Evolutionary conservation across 2,797 vertebrate genomes (phyloP), one percentile per base, ranked within the genome.

Genomic region (Phataginus tetradactyla): DNA sequence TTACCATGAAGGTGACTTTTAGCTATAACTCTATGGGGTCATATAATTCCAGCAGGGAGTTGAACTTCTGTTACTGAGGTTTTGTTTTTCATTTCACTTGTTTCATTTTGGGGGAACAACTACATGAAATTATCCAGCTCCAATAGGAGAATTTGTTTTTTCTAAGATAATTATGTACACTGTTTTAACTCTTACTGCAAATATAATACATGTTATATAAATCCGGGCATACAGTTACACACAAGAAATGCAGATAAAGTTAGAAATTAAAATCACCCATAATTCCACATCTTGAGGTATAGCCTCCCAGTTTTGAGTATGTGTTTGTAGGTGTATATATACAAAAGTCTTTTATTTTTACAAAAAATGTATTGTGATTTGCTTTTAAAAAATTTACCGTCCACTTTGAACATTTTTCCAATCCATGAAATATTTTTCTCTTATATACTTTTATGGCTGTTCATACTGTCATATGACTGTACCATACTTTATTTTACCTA

Each of bases 401-500:
- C 15, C 7, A 80, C 29, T 11, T 77, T 81, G 64, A 78, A 96
- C 57, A 93, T 61, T 95, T 94, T 96, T 79, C 69, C 10, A 83
- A 90, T 6, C 13, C 39, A 55, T 66, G 71, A 88, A 95, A 66
- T 90, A 92, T 80, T 95, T 96, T 87, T 91, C 25, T 80, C 80
- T 80, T 34, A 83, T 78, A 29, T 68, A 81, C 91, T 88, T 94
- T 95, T 93, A 95, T 83, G 86, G 13, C 55, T 77, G 7, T 92
- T 84, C 49, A n/a, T 39, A 7, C 21, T 39, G 29, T 81, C 90
- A 45, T 90, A 69, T 88, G 59, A 53, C 39, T 95, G 20, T 32
- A 51, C 57, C 13, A 68, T 88, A 53, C 42, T 96, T 96, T 95
- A 92, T 90, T 95, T 91, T 75, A 59, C 59, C 59, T 83, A 57